Evolutionary conservation across 2,113 vertebrate species (phyloP), one percentile per base, ranked within the genome.

Genomic region (Microcebus jonahi): DNA sequence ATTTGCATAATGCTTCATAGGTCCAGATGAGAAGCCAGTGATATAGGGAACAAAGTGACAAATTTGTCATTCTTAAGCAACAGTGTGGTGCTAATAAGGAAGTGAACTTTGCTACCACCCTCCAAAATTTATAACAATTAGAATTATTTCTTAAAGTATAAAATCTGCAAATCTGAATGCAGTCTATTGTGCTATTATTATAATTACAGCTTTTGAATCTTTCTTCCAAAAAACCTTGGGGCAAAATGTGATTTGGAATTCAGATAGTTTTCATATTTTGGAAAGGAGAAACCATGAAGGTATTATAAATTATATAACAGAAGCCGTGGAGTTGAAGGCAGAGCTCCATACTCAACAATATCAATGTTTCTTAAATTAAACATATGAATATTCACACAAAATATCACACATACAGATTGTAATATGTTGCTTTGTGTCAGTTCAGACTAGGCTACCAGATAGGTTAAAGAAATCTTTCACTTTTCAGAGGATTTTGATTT

Each of bases 401-500:
- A 36, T 29, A 55, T 39, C 87, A 87, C 31, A 48, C 34, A 39
- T 23, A 42, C 4, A 48, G 31, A n/a, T 42, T n/a, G 45, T 53
- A 50, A 90, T n/a, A 21, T 42, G 11, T 25, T 75, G 3, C 8
- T 73, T 84, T 9, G 6, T 29, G 6, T 71, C 36, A 71, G 25
- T 84, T 80, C 61, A 80, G 61, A 65, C 2, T 61, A 18, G 80
- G 53, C 21, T 23, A 73, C 5, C 25, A 73, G 57, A 53, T 59
- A 8, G 68, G 21, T 48, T 91, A 31, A 82, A 48, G 20, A 48
- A 61, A 7, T 0, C 6, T 61, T 65, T 39, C 2, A 34, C 12
- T 63, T 82, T 87, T 48, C 11, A n/a, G 10, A 84, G 31, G 11
- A 36, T 27, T 94, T 95, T 68, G n/a, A 68, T 39, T 63, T 57